Evolutionary conservation across 2,888 invertebrate genomes (phyloP).

Genomic region (Tribolium freemani): DNA sequence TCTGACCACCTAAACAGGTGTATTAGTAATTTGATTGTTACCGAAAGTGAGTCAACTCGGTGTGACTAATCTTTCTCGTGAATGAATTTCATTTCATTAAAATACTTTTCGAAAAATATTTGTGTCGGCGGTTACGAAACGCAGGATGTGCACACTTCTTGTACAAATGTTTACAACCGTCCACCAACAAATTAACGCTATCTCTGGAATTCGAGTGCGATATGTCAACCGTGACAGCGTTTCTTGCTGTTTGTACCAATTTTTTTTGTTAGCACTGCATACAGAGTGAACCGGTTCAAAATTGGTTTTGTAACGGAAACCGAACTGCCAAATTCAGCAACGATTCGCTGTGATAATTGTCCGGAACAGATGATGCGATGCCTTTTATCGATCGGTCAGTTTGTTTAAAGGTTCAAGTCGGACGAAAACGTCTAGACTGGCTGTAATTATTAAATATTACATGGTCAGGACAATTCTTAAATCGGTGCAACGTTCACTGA

Average conservation of each 20-base stretch:
- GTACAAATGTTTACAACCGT: conserved; percentile 11
- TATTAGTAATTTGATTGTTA: too few relatives aligned
- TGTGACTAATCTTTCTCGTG: background rate
- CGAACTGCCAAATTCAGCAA: conserved; percentile 10
- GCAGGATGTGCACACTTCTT: conserved; percentile 10
- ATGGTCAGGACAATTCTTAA: background rate
- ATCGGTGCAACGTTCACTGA: background rate
- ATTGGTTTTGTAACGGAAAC: conserved; percentile 8
- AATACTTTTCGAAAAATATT: background rate
- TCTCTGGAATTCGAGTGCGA: conserved; percentile 11
- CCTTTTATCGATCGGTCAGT: conserved; percentile 23
- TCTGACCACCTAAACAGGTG: background rate
- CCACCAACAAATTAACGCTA: conserved; percentile 30
- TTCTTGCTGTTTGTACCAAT: conserved; percentile 10
- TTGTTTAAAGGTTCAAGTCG: conserved; percentile 32
- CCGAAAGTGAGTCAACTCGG: too few relatives aligned
- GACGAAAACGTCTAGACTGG: conserved; percentile 28
- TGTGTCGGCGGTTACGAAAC: background rate
- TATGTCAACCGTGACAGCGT: conserved; percentile 16
- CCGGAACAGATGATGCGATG: conserved; percentile 24
- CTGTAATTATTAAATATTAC: conserved; percentile 12
- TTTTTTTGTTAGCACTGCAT: conserved; percentile 11
- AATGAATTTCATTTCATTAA: background rate
- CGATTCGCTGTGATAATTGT: conserved; percentile 15
- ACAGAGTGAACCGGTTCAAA: conserved; percentile 19